Evolutionary conservation across 2,113 vertebrate species (phyloP).

Genomic region (Clarias macrocephalus): DNA sequence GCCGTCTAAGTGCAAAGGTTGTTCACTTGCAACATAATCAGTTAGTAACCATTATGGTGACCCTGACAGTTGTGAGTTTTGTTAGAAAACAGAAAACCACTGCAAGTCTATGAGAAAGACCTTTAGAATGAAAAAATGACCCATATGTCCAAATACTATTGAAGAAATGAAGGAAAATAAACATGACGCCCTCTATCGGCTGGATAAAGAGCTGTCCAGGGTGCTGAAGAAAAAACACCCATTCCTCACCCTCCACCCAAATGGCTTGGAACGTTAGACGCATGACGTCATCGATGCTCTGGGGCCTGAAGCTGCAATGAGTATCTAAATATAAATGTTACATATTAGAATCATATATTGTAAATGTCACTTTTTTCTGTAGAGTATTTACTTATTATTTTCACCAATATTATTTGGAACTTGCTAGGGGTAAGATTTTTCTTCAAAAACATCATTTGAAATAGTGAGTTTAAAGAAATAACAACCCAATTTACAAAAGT

Average conservation of each 20-base stretch:
- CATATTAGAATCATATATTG: neutral
- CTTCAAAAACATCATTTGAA: neutral
- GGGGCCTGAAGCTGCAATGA: neutral
- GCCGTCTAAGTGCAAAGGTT: neutral
- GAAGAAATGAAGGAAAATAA: neutral
- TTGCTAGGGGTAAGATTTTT: neutral
- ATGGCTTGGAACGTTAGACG: neutral
- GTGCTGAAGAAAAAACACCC: slow-evolving; percentile 36
- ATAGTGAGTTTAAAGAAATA: neutral
- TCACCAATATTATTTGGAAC: neutral
- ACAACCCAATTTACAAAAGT: neutral
- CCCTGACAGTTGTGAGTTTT: neutral
- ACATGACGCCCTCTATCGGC: slow-evolving; percentile 27
- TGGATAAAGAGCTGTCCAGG: slow-evolving; percentile 44
- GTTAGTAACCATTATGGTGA: neutral
- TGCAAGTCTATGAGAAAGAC: neutral
- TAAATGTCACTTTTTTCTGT: no score
- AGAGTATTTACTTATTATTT: neutral
- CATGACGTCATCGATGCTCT: neutral
- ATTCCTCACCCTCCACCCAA: neutral
- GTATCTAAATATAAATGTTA: neutral
- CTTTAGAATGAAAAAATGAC: neutral
- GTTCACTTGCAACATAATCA: neutral
- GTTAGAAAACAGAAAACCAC: neutral
- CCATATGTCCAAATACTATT: neutral